These are phyloP conservation scores for Tryphoninae sp. DNA, from an alignment of 2,888 invertebrate species.

Conservation along the genomic window DNA sequence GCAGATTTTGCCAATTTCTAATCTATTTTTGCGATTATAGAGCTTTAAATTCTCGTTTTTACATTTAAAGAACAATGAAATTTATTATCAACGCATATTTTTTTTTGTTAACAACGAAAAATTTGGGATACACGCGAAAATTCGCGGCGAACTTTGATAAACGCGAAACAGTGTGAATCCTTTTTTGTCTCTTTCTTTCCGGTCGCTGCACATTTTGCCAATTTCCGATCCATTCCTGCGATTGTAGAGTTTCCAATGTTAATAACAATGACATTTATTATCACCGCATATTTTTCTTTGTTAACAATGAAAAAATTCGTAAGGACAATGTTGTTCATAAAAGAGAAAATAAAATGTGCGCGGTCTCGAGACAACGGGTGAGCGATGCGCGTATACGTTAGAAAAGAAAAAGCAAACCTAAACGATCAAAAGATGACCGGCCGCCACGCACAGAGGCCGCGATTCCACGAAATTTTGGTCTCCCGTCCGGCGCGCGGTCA, in stretches of 20 bases:
- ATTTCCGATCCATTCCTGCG: neutral
- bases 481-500: constrained; percentile 27
- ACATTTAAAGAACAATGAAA: no score
- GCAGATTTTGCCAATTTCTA: neutral
- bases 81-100: no score
- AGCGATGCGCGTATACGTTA: constrained; percentile 56
- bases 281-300: no score
- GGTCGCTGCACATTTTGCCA: constrained; percentile 14
- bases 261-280: no score
- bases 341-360: neutral
- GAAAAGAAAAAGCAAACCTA: constrained; percentile 29
- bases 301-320: no score
- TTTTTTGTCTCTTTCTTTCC: constrained; percentile 42
- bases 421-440: constrained; percentile 52
- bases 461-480: constrained; percentile 52
- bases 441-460: neutral
- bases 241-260: no score
- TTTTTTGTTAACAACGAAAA: no score
- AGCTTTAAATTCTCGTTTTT: no score
- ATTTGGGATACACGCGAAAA: constrained; percentile 49
- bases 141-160: constrained; percentile 54
- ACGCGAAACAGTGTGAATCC: constrained; percentile 26
- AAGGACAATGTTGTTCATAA: neutral
- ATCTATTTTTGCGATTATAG: no score
- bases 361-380: neutral